Evolutionary conservation across 2,113 vertebrate species (phyloP).

Genomic region (Corythaeola cristata): DNA sequence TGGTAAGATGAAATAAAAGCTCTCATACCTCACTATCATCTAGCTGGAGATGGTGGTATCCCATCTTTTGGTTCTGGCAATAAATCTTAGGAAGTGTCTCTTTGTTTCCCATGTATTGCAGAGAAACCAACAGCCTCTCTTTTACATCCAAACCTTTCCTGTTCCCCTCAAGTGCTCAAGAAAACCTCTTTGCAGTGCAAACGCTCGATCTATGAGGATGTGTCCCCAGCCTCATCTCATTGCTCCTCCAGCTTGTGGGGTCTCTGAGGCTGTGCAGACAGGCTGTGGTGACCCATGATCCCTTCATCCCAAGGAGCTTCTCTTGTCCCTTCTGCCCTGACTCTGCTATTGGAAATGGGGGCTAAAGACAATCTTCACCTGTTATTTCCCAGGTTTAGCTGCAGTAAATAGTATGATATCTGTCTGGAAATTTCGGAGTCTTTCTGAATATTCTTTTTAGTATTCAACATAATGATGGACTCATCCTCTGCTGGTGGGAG

Average conservation of each 20-base stretch:
- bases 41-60: not conserved
- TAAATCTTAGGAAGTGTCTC: not conserved
- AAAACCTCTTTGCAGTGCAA: not conserved
- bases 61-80: not conserved
- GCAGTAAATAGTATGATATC: not conserved
- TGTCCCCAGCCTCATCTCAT: not conserved
- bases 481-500: not conserved
- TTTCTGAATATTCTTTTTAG: not conserved
- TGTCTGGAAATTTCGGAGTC: not conserved
- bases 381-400: not conserved
- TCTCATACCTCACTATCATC: not conserved
- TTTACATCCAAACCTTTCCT: not conserved
- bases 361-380: not conserved
- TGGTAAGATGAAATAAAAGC: not conserved
- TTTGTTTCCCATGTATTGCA: not conserved
- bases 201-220: not conserved
- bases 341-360: not conserved
- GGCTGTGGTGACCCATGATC: fast-evolving
- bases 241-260: not conserved
- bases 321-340: not conserved
- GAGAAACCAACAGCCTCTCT: not conserved
- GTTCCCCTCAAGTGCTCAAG: not conserved
- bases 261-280: not conserved
- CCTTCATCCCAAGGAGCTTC: not conserved
- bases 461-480: not conserved